Evolutionary conservation across 2,888 invertebrate genomes (phyloP).

Genomic region (Ophraella communa): DNA sequence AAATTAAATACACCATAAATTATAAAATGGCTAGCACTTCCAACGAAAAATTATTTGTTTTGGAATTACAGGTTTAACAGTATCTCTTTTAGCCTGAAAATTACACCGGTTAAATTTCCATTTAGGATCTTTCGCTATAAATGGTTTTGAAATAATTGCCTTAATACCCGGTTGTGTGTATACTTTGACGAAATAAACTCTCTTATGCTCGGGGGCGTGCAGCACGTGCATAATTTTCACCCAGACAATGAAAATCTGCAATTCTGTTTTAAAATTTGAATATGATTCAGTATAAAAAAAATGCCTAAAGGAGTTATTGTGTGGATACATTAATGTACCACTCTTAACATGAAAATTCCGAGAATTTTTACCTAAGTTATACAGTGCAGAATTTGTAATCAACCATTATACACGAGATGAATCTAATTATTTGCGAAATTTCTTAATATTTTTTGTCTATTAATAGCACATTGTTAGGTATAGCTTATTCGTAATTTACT

Average conservation of each 20-base stretch:
- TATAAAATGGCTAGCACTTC: too few relatives aligned
- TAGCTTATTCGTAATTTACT: too few relatives aligned
- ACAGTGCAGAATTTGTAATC: neutral
- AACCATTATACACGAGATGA: neutral
- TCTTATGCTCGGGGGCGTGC: conserved; percentile 20
- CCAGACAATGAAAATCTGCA: conserved; percentile 28
- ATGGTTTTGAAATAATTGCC: conserved; percentile 17
- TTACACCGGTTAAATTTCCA: conserved; percentile 12
- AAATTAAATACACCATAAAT: too few relatives aligned
- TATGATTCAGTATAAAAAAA: conserved; percentile 9
- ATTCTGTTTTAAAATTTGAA: conserved; percentile 21
- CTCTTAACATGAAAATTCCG: conserved; percentile 21
- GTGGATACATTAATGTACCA: conserved; percentile 4
- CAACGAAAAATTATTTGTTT: neutral
- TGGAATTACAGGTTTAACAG: neutral
- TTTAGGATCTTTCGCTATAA: conserved; percentile 11
- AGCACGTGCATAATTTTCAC: conserved; percentile 26
- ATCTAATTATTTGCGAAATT: too few relatives aligned
- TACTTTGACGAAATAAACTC: conserved; percentile 19
- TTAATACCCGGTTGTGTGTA: conserved; percentile 18
- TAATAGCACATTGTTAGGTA: too few relatives aligned
- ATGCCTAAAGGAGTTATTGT: conserved; percentile 22
- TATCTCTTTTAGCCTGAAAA: conserved; percentile 2
- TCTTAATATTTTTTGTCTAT: too few relatives aligned
- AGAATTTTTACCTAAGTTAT: conserved; percentile 3